Percentiles rank a stretch among this genome's conserved stretches.
Evolutionary conservation across 2,888 invertebrate genomes (phyloP).

Genomic region (Craniophora ligustri): DNA sequence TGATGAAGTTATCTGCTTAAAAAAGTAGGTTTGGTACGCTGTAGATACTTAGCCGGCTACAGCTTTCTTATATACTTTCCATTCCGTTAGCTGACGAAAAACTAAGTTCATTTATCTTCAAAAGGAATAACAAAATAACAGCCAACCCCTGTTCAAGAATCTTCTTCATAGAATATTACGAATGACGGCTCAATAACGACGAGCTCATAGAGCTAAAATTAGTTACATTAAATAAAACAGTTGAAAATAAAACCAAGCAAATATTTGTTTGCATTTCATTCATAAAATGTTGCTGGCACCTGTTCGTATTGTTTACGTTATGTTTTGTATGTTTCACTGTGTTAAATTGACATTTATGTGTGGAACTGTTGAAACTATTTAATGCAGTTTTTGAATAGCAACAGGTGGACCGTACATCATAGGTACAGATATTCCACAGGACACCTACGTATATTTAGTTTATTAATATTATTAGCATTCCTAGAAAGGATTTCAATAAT

Average conservation of each 20-base stretch:
- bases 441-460: not conserved
- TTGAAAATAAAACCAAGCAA: not conserved
- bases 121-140: too few relatives aligned
- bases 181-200: too few relatives aligned
- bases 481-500: too few relatives aligned
- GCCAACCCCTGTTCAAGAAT: too few relatives aligned
- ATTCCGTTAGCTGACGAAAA: too few relatives aligned
- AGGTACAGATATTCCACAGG: not conserved
- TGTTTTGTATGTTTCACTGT: not conserved
- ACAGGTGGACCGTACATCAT: not conserved
- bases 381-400: conserved; percentile 15
- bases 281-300: conserved; percentile 28
- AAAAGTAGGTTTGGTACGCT: too few relatives aligned
- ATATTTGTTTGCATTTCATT: conserved; percentile 5
- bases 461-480: not conserved
- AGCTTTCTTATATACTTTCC: too few relatives aligned
- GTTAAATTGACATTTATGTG: conserved; percentile 19
- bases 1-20: too few relatives aligned
- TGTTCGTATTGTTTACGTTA: conserved; percentile 7
- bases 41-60: too few relatives aligned
- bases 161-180: too few relatives aligned
- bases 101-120: too few relatives aligned
- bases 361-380: conserved; percentile 9
- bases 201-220: not conserved
- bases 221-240: not conserved